Evolutionary conservation across 1,140 invertebrate species (phyloP).

Genomic region (Drosophila malerkotliana): DNA sequence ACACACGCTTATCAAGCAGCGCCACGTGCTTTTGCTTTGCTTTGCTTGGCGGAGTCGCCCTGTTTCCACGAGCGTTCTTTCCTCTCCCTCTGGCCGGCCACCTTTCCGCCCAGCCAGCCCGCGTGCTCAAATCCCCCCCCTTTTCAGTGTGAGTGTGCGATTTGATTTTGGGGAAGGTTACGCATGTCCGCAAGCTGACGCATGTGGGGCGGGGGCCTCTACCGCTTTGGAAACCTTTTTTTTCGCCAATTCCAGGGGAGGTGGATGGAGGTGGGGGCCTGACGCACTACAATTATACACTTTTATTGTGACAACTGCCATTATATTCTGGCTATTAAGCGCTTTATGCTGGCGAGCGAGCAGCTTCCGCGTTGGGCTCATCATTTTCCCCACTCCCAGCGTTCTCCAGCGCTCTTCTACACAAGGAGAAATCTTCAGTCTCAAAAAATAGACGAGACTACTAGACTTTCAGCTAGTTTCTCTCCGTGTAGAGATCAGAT

Average conservation of each 20-base stretch:
- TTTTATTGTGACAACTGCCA: constrained; percentile 36
- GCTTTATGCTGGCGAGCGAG: constrained; percentile 13
- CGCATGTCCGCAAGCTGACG: constrained; percentile 43
- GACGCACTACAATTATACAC: constrained; percentile 53
- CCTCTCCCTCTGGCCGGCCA: constrained; percentile 3
- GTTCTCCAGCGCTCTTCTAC: background rate
- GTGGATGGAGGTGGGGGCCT: background rate
- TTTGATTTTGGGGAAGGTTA: constrained; percentile 31
- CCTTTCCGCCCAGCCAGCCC: background rate
- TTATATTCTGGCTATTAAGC: constrained; percentile 28
- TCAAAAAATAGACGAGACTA: too few species aligned
- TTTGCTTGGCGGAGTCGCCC: background rate
- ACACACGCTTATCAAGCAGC: constrained; percentile 31
- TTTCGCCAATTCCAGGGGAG: constrained; percentile 7
- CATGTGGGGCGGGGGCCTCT: constrained; percentile 22
- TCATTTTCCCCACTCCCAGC: constrained; percentile 21
- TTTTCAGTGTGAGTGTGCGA: constrained; percentile 9
- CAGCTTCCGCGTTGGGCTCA: constrained; percentile 45
- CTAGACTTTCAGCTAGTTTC: too few species aligned
- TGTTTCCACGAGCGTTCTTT: constrained; percentile 8
- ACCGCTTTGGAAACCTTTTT: background rate
- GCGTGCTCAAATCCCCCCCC: background rate
- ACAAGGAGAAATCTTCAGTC: background rate
- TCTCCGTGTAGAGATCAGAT: background rate
- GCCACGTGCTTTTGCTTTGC: constrained; percentile 43